Conservation (phyloP, 2,888 invertebrate genomes). For the Keiferia lycopersicella region DNA sequence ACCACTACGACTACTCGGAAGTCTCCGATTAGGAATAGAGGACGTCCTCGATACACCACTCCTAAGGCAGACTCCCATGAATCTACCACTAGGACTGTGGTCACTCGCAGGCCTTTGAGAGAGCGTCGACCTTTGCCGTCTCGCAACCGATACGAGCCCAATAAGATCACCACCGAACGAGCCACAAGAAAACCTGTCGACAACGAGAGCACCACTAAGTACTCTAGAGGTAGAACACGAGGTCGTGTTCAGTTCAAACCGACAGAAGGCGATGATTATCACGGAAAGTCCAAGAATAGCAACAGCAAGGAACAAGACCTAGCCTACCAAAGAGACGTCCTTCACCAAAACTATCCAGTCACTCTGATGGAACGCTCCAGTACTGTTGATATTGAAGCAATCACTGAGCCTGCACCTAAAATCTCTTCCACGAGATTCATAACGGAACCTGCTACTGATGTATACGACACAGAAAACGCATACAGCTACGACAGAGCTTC, state of each 20-base stretch:
- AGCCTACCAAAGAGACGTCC: constrained; percentile 83
- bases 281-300: constrained; percentile 51
- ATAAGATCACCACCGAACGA: constrained; percentile 67
- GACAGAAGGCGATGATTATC: constrained; percentile 62
- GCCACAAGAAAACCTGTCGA: constrained; percentile 53
- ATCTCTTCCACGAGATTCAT: constrained; percentile 45
- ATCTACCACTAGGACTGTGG: constrained; percentile 59
- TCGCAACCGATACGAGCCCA: constrained; percentile 64
- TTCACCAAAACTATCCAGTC: constrained; percentile 84
- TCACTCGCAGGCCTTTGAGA: constrained; percentile 76
- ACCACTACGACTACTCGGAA: constrained; percentile 66
- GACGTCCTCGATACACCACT: constrained; percentile 70
- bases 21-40: constrained; percentile 57
- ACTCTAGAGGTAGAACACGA: constrained; percentile 65
- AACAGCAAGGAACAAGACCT: constrained; percentile 65
- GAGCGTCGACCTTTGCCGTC: constrained; percentile 73
- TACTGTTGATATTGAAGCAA: constrained; percentile 73
- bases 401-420: constrained; percentile 64
- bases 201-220: constrained; percentile 62
- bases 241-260: constrained; percentile 78
- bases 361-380: constrained; percentile 75
- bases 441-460: constrained; percentile 48
- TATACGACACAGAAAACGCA: constrained; percentile 68
- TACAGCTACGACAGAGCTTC: constrained; percentile 67
- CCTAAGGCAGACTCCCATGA: constrained; percentile 67